Evolutionary conservation across 2,797 vertebrate species (phyloP).

Genomic region (Melanogrammus aeglefinus): DNA sequence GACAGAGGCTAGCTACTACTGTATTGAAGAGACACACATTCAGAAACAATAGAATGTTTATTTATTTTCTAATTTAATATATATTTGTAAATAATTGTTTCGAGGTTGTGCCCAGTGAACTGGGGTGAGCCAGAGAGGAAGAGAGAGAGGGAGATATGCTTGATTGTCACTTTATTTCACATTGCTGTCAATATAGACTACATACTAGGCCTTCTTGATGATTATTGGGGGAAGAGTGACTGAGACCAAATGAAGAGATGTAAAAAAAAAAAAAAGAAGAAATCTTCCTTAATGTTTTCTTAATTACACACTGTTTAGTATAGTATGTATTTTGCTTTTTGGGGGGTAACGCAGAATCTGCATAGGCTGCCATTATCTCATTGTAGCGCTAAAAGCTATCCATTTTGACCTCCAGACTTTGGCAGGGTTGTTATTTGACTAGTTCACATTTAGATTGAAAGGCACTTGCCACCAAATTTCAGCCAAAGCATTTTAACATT

Average conservation of each 20-base stretch:
- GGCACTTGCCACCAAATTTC: neutral
- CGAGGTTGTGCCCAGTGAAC: neutral
- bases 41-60: neutral
- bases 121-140: neutral
- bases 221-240: neutral
- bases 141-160: neutral
- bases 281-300: neutral
- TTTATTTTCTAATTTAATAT: slow-evolving; percentile 55
- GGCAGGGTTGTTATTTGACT: neutral
- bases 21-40: neutral
- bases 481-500: neutral
- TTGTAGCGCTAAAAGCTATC: neutral
- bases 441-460: neutral
- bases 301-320: neutral
- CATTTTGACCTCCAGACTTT: neutral
- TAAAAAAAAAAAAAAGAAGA: too few relatives aligned
- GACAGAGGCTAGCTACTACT: neutral
- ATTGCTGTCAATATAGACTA: neutral
- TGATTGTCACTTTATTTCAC: slow-evolving; percentile 1
- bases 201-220: neutral
- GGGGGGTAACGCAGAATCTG: neutral
- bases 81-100: slow-evolving; percentile 59
- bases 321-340: neutral
- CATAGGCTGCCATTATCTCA: neutral
- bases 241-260: neutral